Base-by-base conservation (phyloP, 2,888 invertebrate species). In the Xylocampa areola region DNA sequence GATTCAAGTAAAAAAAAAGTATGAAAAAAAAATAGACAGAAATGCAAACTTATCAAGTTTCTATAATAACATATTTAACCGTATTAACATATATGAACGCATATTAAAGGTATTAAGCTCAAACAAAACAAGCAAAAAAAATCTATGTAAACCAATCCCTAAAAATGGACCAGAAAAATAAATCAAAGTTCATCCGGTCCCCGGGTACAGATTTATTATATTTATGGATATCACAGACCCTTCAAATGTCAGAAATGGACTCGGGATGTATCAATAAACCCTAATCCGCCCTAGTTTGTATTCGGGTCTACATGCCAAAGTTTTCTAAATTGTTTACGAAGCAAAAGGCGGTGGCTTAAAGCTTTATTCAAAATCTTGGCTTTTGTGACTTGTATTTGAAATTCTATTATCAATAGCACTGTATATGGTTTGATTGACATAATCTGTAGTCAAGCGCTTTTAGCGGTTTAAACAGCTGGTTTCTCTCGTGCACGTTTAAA, bases 241-340 rank as follows among this genome's bases (percentile, higher is more conserved):
- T 54, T 68, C 54, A 63, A 19, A 50, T 40, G 30, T 54, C 49
- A 47, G 30, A 36, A 23, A 45, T 52, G 40, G 29, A 47, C 37
- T 11, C 13, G 21, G 23, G 23, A 50, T 43, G 50, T 51, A 50
- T 63, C 65, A 68, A 50, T 65, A 50, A 48, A 51, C 64, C 55
- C 30, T 69, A 44, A 63, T 50, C 41, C 39, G 35, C 39, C 64
- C 66, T 48, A 66, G 37, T 66, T 68, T 68, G 27, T 54, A 66
- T 47, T 50, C 43, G 41, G 19, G 36, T 19, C 48, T 41, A 23
- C 23, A 32, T 33, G n/a, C 10, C 36, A 27, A 40, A 32, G 19
- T 53, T 43, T 30, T 50, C 19, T 6, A 47, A 32, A 54, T 43
- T 30, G 25, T 47, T 43, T 50, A 41, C 37, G 23, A 32, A 30